A percentile compares a stretch with the other conserved stretches of the same genome.
Conservation (phyloP, 2,888 invertebrate genomes). For the Meliscaeva auricollis region DNA sequence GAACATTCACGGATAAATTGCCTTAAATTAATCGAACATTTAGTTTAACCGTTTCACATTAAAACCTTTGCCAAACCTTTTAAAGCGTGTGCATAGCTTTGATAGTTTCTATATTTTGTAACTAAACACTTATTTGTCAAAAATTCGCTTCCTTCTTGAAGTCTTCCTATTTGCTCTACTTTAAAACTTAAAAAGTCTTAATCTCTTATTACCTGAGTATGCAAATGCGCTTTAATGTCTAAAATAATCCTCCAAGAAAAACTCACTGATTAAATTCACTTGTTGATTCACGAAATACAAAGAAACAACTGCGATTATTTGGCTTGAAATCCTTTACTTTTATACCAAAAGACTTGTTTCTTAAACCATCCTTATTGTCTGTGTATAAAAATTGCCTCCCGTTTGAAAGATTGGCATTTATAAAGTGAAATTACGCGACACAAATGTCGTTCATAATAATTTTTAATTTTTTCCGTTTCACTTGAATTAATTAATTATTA, state of each 20-base stretch:
- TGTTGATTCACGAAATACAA: constrained; percentile 58
- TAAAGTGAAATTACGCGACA: constrained; percentile 73
- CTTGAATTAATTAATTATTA: constrained; percentile 76
- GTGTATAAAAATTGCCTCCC: constrained; percentile 49
- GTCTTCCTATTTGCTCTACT: no score
- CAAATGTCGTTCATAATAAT: constrained; percentile 50
- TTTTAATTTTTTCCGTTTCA: constrained; percentile 46
- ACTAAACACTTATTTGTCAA: no score
- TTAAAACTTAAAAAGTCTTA: not conserved
- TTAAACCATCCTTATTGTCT: not conserved
- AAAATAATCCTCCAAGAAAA: not conserved
- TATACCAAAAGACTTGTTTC: constrained; percentile 35
- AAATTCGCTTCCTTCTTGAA: no score
- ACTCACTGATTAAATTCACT: constrained; percentile 35
- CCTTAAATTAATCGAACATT: no score
- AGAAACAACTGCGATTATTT: constrained; percentile 59
- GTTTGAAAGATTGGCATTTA: constrained; percentile 57
- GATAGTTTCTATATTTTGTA: no score
- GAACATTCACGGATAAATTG: no score
- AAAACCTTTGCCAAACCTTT: no score
- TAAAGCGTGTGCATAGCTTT: no score
- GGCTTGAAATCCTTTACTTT: constrained; percentile 46
- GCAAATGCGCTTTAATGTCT: not conserved
- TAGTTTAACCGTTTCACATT: no score
- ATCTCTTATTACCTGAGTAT: constrained; percentile 33